Evolutionary conservation across 2,113 vertebrate genomes (phyloP).

Genomic region (Oxyruncus cristatus): DNA sequence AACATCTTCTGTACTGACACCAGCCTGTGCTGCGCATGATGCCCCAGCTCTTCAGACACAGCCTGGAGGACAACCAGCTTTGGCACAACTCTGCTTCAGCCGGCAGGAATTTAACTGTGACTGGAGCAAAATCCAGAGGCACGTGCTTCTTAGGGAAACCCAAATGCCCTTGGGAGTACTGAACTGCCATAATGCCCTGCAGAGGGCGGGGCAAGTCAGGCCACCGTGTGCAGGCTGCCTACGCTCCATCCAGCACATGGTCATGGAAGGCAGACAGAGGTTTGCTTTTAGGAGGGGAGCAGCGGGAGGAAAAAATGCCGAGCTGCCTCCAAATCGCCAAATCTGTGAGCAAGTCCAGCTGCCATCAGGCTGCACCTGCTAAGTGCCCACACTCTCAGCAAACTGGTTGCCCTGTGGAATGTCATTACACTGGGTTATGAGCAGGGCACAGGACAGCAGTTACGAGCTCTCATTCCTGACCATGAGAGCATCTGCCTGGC

Average conservation of each 20-base stretch:
- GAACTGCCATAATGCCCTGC: neutral
- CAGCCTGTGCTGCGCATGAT: rapidly evolving
- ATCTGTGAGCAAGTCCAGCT: constrained; percentile 6
- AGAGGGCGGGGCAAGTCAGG: rapidly evolving
- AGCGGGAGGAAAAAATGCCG: neutral
- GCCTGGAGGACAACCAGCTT: neutral
- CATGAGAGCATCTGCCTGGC: neutral
- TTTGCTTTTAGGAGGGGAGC: neutral
- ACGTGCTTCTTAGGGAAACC: neutral
- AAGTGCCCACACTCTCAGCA: neutral
- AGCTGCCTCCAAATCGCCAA: neutral
- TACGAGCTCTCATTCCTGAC: neutral
- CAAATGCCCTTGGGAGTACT: neutral
- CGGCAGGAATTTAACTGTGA: rapidly evolving
- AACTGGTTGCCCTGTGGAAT: neutral
- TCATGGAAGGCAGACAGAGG: neutral
- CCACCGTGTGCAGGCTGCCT: neutral
- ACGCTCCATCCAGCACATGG: rapidly evolving
- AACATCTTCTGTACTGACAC: neutral
- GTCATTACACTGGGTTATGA: neutral
- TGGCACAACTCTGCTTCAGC: neutral
- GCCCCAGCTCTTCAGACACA: rapidly evolving
- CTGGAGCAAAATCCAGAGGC: neutral
- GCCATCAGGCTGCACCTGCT: neutral
- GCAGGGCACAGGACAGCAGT: neutral